Evolutionary conservation across 37 sponge, comb jelly and placozoan genomes (phyloP).

Genomic region (Spongilla lacustris): DNA sequence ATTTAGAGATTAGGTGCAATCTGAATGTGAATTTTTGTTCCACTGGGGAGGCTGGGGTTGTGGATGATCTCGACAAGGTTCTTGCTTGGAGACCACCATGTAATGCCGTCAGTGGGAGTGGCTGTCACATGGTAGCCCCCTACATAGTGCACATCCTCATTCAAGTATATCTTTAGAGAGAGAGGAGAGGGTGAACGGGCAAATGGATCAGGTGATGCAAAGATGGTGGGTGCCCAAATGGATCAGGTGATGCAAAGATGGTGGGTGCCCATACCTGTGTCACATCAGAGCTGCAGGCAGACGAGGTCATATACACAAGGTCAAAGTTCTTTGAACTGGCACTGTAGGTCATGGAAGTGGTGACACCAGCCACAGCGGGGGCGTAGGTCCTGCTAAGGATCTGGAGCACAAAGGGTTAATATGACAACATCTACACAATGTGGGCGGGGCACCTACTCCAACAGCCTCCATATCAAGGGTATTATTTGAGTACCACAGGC

Average conservation of each 20-base stretch:
- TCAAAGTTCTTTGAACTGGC: conserved; percentile 50
- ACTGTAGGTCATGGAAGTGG: conserved; percentile 58
- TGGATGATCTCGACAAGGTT: conserved; percentile 51
- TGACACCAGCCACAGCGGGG: conserved; percentile 73
- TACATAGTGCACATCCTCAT: conserved; percentile 66
- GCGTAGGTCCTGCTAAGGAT: conserved; percentile 80
- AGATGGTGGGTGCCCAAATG: not conserved
- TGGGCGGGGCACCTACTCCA: conserved; percentile 17
- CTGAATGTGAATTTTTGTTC: conserved; percentile 34
- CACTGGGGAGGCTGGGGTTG: conserved; percentile 16
- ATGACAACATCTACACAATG: not conserved
- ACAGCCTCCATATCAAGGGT: conserved; percentile 43
- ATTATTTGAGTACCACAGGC: conserved; percentile 71
- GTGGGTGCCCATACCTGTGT: conserved; percentile 45
- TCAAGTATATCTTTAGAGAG: conserved; percentile 72
- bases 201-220: not conserved
- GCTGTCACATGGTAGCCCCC: conserved; percentile 60
- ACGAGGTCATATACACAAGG: conserved; percentile 38
- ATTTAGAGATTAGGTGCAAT: conserved; percentile 18
- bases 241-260: not conserved
- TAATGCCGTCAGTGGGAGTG: conserved; percentile 12
- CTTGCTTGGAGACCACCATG: conserved; percentile 27
- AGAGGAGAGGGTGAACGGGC: not conserved
- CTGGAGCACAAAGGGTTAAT: conserved; percentile 30
- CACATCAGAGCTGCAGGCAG: conserved; percentile 29